These are phyloP conservation scores for Caenorhabditis sp. DNA, from an alignment of 2,888 invertebrate genomes.

Conservation along the genomic window DNA sequence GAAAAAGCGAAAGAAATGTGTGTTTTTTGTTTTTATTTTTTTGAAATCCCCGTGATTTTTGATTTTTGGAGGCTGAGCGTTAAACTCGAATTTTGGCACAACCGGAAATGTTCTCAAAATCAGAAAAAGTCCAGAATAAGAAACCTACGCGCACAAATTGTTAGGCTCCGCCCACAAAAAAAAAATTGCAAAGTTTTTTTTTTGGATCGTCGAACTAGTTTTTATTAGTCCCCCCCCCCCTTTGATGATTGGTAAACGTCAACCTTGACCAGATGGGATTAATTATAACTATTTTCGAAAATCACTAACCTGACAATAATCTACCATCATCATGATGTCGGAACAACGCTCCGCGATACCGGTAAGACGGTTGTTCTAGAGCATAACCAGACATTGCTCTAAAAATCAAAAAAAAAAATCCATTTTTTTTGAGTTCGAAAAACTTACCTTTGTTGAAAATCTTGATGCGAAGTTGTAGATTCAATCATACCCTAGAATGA, in stretches of 20 bases:
- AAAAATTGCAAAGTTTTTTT: no score
- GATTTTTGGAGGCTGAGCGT: no score
- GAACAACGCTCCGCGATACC: slow-evolving; percentile 42
- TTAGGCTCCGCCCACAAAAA: no score
- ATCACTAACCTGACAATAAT: slow-evolving; percentile 36
- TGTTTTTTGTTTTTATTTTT: neutral
- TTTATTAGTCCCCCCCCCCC: no score
- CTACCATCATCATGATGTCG: slow-evolving; percentile 44
- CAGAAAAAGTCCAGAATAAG: no score
- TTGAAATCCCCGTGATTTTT: neutral
- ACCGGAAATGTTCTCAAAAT: no score
- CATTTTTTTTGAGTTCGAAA: neutral
- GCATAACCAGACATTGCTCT: slow-evolving; percentile 45
- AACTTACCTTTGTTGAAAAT: slow-evolving; percentile 37
- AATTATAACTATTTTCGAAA: neutral
- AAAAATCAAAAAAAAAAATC: no score
- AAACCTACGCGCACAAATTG: neutral
- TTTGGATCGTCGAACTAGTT: no score
- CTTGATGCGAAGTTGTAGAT: slow-evolving; percentile 47
- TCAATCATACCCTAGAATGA: slow-evolving; percentile 42
- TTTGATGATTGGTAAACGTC: no score
- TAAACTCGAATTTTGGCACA: no score
- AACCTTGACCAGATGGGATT: neutral
- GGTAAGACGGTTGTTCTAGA: slow-evolving; percentile 39
- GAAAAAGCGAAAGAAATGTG: neutral